Percentiles rank a stretch among this genome's conserved stretches.
phyloP scores from a whole-genome alignment of 2,113 vertebrate genomes.

The Pheucticus melanocephalus region DNA sequence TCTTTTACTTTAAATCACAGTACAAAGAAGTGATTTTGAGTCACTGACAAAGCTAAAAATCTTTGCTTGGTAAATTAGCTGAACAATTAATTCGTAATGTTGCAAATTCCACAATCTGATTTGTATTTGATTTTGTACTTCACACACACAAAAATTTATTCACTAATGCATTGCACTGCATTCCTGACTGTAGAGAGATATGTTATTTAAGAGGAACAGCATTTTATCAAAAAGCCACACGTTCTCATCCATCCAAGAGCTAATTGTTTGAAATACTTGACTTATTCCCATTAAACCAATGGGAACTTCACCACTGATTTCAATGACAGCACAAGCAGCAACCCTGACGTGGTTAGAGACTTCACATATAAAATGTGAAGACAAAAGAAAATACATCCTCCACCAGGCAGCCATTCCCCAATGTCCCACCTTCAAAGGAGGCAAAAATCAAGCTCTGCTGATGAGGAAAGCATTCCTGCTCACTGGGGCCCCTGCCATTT shows the following conservation, averaged over 20 bases:
- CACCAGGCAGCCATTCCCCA: not conserved
- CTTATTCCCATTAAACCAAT: not conserved
- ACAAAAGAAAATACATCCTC: not conserved
- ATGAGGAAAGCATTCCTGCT: conserved; percentile 54
- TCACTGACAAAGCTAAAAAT: not conserved
- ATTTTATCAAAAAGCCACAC: not conserved
- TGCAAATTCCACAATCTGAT: not conserved
- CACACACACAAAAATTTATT: not conserved
- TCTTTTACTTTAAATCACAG: not conserved
- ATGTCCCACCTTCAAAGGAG: not conserved
- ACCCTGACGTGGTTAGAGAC: not conserved
- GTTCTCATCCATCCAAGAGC: not conserved
- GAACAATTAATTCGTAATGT: not conserved
- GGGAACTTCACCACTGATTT: not conserved
- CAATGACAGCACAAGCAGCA: not conserved
- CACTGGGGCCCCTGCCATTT: conserved; percentile 59
- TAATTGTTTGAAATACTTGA: not conserved
- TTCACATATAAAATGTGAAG: not conserved
- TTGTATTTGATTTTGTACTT: not conserved
- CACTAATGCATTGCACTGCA: not conserved
- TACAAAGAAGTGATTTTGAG: not conserved
- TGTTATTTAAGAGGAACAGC: not conserved
- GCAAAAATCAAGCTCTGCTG: conserved; percentile 19
- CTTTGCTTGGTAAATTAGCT: not conserved
- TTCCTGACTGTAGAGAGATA: not conserved